phyloP scores from a whole-genome alignment of 1,140 invertebrate species.

The Scaptomyza hsui region DNA sequence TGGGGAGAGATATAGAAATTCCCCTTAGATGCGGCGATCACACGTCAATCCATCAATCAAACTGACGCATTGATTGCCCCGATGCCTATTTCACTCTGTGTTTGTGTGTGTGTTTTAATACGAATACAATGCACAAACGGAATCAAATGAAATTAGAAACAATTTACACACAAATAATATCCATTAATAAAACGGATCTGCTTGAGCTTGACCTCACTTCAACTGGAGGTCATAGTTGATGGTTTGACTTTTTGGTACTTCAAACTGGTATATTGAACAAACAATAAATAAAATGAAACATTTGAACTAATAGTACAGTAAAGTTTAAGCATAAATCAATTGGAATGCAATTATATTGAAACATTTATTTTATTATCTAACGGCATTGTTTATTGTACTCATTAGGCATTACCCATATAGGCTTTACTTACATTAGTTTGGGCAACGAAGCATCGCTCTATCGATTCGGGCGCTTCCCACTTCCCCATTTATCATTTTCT shows the following conservation, averaged over 20 bases:
- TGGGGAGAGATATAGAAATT: neutral
- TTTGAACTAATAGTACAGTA: no score
- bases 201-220: constrained; percentile 43
- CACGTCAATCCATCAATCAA: constrained; percentile 62
- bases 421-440: neutral
- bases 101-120: neutral
- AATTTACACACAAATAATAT: constrained; percentile 63
- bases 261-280: neutral
- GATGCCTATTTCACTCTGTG: constrained; percentile 45
- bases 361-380: constrained; percentile 10
- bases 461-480: constrained; percentile 23
- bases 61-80: constrained; percentile 70
- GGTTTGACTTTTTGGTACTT: neutral
- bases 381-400: neutral
- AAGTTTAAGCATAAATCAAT: no score
- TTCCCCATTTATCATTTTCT: constrained; percentile 29
- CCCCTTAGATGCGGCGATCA: constrained; percentile 32
- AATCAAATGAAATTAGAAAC: constrained; percentile 55
- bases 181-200: constrained; percentile 42
- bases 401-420: neutral
- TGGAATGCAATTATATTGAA: no score
- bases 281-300: neutral
- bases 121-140: neutral
- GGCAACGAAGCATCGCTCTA: constrained; percentile 17
- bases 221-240: constrained; percentile 44